phyloP scores from a whole-genome alignment of 2,888 invertebrate genomes.

The Lamproptera curius region DNA sequence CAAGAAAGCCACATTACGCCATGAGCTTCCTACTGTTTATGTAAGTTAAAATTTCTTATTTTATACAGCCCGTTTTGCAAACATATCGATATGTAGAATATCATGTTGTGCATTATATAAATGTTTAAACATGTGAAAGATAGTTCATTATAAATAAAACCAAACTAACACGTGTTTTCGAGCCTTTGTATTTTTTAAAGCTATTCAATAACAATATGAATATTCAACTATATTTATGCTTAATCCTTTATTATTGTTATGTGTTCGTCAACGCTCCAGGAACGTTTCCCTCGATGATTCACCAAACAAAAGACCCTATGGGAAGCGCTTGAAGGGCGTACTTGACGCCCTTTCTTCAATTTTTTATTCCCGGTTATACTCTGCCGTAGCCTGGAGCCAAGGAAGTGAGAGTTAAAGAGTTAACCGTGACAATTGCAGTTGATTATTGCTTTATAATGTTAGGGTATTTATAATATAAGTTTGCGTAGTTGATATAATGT shows the following conservation, averaged over 20 bases:
- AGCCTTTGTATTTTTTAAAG: no score
- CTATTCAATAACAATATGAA: no score
- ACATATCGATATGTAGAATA: no score
- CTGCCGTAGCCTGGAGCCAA: background rate
- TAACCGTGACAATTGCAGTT: background rate
- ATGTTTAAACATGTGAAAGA: no score
- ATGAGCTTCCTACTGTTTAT: no score
- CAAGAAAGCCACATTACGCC: no score
- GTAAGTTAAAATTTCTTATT: no score
- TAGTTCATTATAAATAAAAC: no score
- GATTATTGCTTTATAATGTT: background rate
- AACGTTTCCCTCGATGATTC: constrained; percentile 12
- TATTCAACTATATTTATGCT: background rate
- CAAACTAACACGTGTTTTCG: no score
- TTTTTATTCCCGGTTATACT: background rate
- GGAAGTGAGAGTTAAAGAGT: background rate
- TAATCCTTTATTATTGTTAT: background rate
- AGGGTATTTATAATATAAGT: background rate
- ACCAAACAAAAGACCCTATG: constrained; percentile 16
- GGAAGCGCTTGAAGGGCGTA: constrained; percentile 8
- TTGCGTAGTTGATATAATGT: no score
- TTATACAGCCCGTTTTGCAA: no score
- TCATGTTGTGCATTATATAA: no score
- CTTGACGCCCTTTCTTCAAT: constrained; percentile 6
- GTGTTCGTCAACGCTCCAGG: constrained; percentile 2